Percentiles rank a stretch among this genome's conserved stretches.
Conservation (phyloP, 1,140 invertebrate genomes). For the Protaetia brevitarsis region DNA sequence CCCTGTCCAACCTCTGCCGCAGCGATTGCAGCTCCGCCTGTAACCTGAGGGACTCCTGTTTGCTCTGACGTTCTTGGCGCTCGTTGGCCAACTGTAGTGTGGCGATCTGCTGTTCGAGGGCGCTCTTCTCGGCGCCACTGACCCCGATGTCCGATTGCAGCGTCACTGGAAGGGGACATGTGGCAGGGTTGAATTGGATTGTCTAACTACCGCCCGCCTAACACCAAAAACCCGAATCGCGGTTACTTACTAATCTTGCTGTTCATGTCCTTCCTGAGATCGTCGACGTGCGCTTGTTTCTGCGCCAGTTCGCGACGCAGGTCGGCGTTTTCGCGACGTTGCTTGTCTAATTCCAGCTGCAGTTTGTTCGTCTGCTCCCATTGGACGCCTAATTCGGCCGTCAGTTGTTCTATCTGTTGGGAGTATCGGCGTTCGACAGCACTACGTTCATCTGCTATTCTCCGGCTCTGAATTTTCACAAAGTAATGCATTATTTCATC, state of each 20-base stretch:
- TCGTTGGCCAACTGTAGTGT: conserved; percentile 59
- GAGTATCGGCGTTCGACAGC: conserved; percentile 71
- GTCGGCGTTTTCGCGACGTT: conserved; percentile 69
- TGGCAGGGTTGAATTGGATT: conserved; percentile 1
- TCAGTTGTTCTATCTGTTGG: conserved; percentile 71
- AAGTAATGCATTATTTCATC: no score
- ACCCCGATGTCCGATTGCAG: conserved; percentile 72
- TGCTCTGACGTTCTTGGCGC: conserved; percentile 65
- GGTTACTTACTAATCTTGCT: conserved; percentile 64
- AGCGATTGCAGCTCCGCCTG: conserved; percentile 74
- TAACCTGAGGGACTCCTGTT: conserved; percentile 69
- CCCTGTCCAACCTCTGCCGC: conserved; percentile 70
- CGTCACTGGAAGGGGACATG: conserved; percentile 51
- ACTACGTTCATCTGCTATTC: conserved; percentile 67
- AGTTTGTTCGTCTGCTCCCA: conserved; percentile 75
- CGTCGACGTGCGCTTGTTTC: conserved; percentile 69
- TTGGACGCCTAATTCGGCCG: conserved; percentile 70
- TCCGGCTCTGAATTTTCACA: conserved; percentile 41
- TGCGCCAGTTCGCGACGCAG: conserved; percentile 68
- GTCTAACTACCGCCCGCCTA: not conserved
- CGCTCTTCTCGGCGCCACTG: conserved; percentile 68
- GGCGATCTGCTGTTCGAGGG: conserved; percentile 72
- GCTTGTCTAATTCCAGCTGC: conserved; percentile 73
- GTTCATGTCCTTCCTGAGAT: conserved; percentile 73
- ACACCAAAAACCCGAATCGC: not conserved